Evolutionary conservation across 1,140 invertebrate genomes (phyloP).

Genomic region (Conus ventricosus): DNA sequence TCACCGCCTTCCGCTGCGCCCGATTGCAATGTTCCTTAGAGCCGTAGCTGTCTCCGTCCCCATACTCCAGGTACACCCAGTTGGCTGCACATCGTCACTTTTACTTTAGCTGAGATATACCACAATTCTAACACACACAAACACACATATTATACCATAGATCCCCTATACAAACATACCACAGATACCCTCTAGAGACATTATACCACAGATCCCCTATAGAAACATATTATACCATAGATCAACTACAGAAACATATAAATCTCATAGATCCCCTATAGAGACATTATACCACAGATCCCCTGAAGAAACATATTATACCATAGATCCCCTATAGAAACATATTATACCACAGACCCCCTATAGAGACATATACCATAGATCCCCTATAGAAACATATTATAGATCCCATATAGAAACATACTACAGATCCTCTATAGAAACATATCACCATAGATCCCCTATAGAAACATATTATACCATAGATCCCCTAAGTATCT

Average conservation of each 20-base stretch:
- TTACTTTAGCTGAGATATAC: too few relatives aligned
- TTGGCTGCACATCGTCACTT: slow-evolving; percentile 42
- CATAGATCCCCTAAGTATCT: background rate
- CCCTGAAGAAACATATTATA: background rate
- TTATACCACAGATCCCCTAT: background rate
- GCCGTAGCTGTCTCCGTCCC: slow-evolving; percentile 43
- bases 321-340: background rate
- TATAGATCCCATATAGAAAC: background rate
- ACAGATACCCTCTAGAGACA: background rate
- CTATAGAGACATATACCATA: background rate
- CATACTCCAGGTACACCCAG: slow-evolving; percentile 55
- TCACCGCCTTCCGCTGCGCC: slow-evolving; percentile 44
- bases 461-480: background rate
- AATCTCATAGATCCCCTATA: background rate
- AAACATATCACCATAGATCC: background rate
- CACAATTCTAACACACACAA: background rate
- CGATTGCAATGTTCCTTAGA: slow-evolving; percentile 40
- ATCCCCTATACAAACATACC: background rate
- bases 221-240: background rate
- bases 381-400: background rate
- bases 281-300: too few relatives aligned
- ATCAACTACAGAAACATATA: background rate
- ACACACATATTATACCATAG: background rate
- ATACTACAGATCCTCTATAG: too few relatives aligned
- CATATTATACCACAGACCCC: background rate